Evolutionary conservation across 2,113 vertebrate genomes (phyloP).

Genomic region (Acanthisitta chloris): DNA sequence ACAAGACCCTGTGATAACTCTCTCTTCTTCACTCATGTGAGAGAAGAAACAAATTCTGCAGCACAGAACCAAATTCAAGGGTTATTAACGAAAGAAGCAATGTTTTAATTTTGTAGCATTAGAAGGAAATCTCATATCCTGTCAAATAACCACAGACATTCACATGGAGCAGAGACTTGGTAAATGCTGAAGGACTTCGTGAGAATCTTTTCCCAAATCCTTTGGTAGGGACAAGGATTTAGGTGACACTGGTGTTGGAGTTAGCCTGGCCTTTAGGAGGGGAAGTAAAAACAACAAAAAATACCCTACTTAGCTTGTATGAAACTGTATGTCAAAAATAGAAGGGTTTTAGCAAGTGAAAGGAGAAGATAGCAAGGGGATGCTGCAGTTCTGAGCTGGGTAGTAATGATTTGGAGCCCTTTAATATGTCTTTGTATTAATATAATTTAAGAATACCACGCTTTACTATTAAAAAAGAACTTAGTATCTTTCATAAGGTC

Average conservation of each 20-base stretch:
- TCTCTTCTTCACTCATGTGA: background rate
- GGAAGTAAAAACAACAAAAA: background rate
- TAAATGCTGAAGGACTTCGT: background rate
- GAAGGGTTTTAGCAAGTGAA: background rate
- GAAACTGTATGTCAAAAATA: slow-evolving; percentile 44
- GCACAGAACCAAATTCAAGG: background rate
- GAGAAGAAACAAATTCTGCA: background rate
- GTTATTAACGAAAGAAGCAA: background rate
- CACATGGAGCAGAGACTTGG: background rate
- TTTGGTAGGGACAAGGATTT: background rate
- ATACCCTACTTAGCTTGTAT: slow-evolving; percentile 13
- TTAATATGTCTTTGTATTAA: slow-evolving; percentile 79
- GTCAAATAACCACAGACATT: background rate
- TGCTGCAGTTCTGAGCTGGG: slow-evolving; percentile 73
- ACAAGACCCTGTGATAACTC: background rate
- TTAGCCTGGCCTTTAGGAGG: background rate
- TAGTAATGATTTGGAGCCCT: slow-evolving; percentile 72
- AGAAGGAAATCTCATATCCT: background rate
- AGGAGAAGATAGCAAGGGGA: background rate
- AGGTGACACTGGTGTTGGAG: background rate
- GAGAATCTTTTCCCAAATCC: background rate
- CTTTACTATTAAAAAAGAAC: slow-evolving; percentile 81
- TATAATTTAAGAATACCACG: slow-evolving; percentile 82
- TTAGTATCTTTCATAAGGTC: slow-evolving; percentile 77
- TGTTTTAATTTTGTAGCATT: background rate